Percentiles rank a stretch among this genome's conserved stretches.
Conservation (phyloP, 2,113 vertebrate species). For the Prochilodus magdalenae region DNA sequence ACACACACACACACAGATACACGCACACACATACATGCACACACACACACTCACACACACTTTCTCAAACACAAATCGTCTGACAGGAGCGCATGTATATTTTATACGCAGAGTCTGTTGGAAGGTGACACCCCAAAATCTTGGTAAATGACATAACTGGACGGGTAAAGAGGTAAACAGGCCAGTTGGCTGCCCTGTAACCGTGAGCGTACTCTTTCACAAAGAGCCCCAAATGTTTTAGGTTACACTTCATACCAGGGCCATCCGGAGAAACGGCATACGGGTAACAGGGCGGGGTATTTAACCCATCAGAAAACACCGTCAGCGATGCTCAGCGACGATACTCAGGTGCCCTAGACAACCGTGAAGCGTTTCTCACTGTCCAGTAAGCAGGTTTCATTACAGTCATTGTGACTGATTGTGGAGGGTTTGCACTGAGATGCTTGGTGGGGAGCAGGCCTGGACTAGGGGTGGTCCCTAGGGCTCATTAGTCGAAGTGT, state of each 20-base stretch:
- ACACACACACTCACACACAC: neutral
- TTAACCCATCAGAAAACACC: constrained; percentile 19
- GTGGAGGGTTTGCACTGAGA: neutral
- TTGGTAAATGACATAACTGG: constrained; percentile 30
- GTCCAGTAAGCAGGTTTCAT: too few relatives aligned
- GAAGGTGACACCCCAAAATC: constrained; percentile 38
- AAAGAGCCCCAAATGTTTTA: constrained; percentile 12
- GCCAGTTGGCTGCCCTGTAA: neutral
- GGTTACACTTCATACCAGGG: constrained; percentile 14
- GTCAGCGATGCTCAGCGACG: neutral
- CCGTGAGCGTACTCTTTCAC: constrained; percentile 6
- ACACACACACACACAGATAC: neutral
- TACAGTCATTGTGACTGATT: too few relatives aligned
- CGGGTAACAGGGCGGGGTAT: constrained; percentile 34
- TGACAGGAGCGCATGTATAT: constrained; percentile 40
- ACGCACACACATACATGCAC: too few relatives aligned
- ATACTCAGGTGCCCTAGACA: neutral
- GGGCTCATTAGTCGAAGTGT: too few relatives aligned
- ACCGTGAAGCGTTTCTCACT: neutral
- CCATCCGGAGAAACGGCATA: constrained; percentile 16
- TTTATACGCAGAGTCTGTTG: constrained; percentile 10
- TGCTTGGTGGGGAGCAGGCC: neutral
- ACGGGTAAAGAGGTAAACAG: constrained; percentile 12
- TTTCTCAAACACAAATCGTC: constrained; percentile 18
- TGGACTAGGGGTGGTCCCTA: neutral